These are phyloP conservation scores for Tetramorium simillimum DNA, from an alignment of 1,140 invertebrate genomes.

Conservation along the genomic window DNA sequence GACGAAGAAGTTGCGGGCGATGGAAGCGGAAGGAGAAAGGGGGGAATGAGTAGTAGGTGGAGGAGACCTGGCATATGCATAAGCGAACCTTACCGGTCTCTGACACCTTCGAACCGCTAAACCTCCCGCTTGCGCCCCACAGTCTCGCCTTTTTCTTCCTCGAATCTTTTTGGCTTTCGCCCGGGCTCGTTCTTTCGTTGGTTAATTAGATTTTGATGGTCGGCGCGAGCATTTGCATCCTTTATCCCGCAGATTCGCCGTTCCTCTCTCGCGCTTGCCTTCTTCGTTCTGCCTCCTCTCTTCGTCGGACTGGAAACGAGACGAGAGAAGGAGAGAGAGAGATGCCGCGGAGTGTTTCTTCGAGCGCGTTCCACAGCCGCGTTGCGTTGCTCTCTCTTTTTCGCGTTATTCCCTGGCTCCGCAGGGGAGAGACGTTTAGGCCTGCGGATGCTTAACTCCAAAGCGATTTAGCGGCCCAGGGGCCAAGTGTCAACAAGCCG, in stretches of 20 bases:
- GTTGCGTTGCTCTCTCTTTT: conserved; percentile 57
- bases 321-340: not conserved
- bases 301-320: conserved; percentile 50
- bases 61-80: conserved; percentile 76
- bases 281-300: conserved; percentile 29
- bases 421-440: conserved; percentile 78
- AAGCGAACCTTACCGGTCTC: conserved; percentile 76
- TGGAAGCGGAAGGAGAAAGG: conserved; percentile 23
- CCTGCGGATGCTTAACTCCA: conserved; percentile 74
- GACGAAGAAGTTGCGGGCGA: conserved; percentile 64
- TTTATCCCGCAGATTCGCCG: conserved; percentile 77
- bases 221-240: conserved; percentile 83
- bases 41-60: conserved; percentile 61
- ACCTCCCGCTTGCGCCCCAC: conserved; percentile 63
- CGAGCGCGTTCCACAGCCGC: conserved; percentile 34
- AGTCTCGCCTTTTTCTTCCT: conserved; percentile 66
- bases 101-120: conserved; percentile 81
- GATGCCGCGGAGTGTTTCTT: conserved; percentile 13
- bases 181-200: conserved; percentile 78
- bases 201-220: conserved; percentile 85
- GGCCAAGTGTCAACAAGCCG: conserved; percentile 79
- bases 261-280: conserved; percentile 64
- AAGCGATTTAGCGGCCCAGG: conserved; percentile 78
- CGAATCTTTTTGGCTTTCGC: conserved; percentile 72
- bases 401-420: conserved; percentile 69